These are phyloP conservation scores for Eptesicus fuscus DNA, from an alignment of 2,113 vertebrate genomes.

Conservation along the genomic window DNA sequence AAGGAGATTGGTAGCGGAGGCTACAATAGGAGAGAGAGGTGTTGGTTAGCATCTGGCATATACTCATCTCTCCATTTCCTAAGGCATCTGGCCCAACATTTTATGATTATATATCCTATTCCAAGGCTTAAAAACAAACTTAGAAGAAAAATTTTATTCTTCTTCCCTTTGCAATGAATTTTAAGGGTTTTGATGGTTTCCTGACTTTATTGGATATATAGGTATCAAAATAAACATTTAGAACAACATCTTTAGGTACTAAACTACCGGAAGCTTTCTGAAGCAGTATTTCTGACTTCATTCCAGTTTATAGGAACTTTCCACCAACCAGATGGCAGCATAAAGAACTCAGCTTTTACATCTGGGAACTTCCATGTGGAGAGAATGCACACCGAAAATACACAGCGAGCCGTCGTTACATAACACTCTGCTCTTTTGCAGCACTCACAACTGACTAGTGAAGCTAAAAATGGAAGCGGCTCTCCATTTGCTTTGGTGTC, in stretches of 20 bases:
- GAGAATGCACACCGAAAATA: conserved; percentile 58
- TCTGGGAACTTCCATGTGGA: conserved; percentile 8
- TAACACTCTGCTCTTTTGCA: conserved; percentile 49
- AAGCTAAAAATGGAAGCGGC: conserved; percentile 64
- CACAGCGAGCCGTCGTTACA: conserved; percentile 50
- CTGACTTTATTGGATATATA: not conserved
- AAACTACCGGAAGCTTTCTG: not conserved
- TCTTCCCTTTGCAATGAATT: not conserved
- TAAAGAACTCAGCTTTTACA: not conserved
- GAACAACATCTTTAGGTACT: not conserved
- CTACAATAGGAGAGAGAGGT: not conserved
- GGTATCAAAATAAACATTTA: not conserved
- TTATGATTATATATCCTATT: not conserved
- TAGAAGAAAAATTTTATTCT: not conserved
- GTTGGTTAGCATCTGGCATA: not conserved
- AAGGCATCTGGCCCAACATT: not conserved
- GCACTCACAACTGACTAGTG: conserved; percentile 36
- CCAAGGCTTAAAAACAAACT: not conserved
- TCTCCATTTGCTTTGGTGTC: conserved; percentile 57
- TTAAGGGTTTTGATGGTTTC: not conserved
- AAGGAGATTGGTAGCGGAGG: not conserved
- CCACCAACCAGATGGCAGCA: conserved; percentile 41
- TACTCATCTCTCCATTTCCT: not conserved
- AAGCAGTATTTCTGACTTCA: not conserved
- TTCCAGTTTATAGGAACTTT: not conserved